Evolutionary conservation across 2,113 vertebrate species (phyloP), one percentile per base, ranked within the genome.

Genomic region (Montifringilla adamsi): DNA sequence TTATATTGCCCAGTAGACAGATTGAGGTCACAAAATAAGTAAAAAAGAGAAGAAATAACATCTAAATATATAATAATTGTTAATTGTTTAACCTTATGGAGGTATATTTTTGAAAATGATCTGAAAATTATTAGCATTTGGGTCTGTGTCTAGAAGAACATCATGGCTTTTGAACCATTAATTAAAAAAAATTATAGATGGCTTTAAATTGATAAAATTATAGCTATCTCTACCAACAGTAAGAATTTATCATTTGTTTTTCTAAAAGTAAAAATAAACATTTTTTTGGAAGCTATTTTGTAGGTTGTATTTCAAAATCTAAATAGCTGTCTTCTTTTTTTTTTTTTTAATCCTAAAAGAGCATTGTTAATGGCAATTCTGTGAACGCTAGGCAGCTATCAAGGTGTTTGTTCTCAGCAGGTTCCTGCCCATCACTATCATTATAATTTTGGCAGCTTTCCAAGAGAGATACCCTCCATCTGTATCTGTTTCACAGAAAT

Each of bases 71-170:
- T 10, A 83, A 15, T 41, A 41, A 41, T 13, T 53, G 3, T 49
- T 41, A 41, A 41, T 41, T 53, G 3, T 49, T 68, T 52, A 79
- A 39, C 4, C 6, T 24, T 41, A 56, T 9, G 10, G 6, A 15
- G 1, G 6, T 16, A 8, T 30, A 86, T 68, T 89, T 77, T 60
- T 4, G 12, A 14, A 15, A 94, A 91, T 70, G 0, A 89, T 35
- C 35, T 82, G n/a, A 94, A 95, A 95, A 96, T 63, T 84, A 11
- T 18, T 53, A 89, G 27, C 15, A 59, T 55, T 96, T 24, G 73
- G 6, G 35, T 46, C n/a, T 87, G 5, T 68, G 59, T 43, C 53
- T 66, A 70, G 28, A 95, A 93, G 47, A 88, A 62, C 3, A 39
- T 22, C 52, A 24, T 22, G 23, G 56, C 10, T 70, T 70, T 35